Conservation (phyloP, 1,140 invertebrate species). For the Oryctes rhinoceros region DNA sequence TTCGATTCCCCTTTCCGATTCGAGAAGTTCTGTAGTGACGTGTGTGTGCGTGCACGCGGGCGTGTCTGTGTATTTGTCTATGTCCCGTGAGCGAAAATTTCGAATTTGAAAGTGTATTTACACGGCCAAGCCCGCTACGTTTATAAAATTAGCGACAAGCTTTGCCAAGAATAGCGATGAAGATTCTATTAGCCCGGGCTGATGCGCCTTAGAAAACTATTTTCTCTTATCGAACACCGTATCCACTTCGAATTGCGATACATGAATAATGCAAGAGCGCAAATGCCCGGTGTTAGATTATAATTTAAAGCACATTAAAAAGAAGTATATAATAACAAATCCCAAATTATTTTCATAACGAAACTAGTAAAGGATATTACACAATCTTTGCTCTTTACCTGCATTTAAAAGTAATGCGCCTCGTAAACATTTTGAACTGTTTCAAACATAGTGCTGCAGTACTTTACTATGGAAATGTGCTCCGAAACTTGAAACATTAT, state of each 20-base stretch:
- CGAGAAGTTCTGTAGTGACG: neutral
- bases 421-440: no score
- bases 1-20: neutral
- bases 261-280: neutral
- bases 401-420: no score
- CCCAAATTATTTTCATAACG: neutral
- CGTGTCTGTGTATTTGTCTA: neutral
- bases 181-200: neutral
- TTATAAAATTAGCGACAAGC: conserved; percentile 1
- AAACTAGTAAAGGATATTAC: neutral
- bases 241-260: neutral
- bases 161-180: neutral
- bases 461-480: no score
- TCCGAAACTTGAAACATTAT: no score
- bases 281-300: neutral
- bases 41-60: neutral
- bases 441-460: no score
- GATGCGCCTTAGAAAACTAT: neutral
- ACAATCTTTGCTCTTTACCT: no score
- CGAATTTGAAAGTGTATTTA: conserved; percentile 10
- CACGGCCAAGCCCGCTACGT: neutral
- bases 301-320: neutral
- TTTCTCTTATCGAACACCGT: neutral
- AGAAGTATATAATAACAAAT: no score
- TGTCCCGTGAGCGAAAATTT: neutral